Evolutionary conservation across 2,888 invertebrate species (phyloP).

Genomic region (Macrophya alboannulata): DNA sequence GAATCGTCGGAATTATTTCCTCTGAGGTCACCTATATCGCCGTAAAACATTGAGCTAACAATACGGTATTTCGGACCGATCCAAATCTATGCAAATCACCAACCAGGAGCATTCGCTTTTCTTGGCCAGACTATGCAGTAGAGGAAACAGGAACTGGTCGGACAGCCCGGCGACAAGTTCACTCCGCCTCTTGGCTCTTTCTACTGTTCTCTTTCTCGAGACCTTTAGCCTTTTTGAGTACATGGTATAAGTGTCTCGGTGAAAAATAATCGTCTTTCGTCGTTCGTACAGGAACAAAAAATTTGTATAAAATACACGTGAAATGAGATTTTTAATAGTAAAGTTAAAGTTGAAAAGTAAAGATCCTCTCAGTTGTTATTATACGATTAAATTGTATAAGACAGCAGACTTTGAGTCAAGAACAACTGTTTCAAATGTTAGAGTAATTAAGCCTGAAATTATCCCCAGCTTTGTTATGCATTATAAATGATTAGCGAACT

Average conservation of each 20-base stretch:
- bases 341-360: no score
- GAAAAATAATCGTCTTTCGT: no score
- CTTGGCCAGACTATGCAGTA: background rate
- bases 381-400: background rate
- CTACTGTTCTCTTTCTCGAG: constrained; percentile 58
- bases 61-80: background rate
- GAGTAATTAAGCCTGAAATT: background rate
- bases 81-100: constrained; percentile 14
- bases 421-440: background rate
- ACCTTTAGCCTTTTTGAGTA: constrained; percentile 52
- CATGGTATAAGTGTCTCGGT: background rate
- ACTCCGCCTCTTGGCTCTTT: constrained; percentile 57
- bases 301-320: no score
- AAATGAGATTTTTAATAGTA: no score
- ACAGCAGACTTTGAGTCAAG: background rate
- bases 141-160: constrained; percentile 24
- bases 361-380: background rate
- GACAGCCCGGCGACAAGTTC: constrained; percentile 39
- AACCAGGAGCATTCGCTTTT: constrained; percentile 6
- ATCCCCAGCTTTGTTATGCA: background rate
- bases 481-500: background rate
- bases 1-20: background rate
- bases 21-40: background rate
- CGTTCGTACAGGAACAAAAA: no score
- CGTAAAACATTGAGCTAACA: background rate